phyloP scores from a whole-genome alignment of 1,140 invertebrate genomes.

The Tetramorium alpestre region DNA sequence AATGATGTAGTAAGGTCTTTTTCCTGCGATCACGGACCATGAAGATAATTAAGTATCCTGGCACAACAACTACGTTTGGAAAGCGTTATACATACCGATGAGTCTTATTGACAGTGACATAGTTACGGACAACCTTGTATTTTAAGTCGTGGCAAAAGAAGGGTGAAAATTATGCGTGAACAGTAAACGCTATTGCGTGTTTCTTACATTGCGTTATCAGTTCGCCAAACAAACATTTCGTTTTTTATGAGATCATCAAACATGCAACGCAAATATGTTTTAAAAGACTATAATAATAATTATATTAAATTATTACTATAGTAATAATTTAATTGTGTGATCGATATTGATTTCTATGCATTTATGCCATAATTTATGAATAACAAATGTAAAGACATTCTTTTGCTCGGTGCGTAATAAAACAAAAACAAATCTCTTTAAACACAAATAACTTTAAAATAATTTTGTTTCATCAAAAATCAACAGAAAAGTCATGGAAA shows the following conservation, averaged over 20 bases:
- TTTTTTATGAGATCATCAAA: background rate
- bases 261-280: background rate
- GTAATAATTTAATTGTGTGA: background rate
- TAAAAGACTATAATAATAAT: background rate
- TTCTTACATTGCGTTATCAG: conserved; percentile 10
- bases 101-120: conserved; percentile 83
- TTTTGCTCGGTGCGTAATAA: background rate
- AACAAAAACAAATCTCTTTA: background rate
- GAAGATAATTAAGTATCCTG: conserved; percentile 68
- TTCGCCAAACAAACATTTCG: conserved; percentile 30
- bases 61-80: conserved; percentile 79
- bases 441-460: background rate
- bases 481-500: background rate
- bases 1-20: conserved; percentile 31
- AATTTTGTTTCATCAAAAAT: background rate
- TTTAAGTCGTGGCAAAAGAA: conserved; percentile 57
- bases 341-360: background rate
- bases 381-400: background rate
- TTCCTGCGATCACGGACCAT: conserved; percentile 46
- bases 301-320: too few relatives aligned
- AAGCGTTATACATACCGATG: conserved; percentile 82
- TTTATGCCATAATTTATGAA: conserved; percentile 17
- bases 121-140: conserved; percentile 80
- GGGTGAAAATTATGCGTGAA: conserved; percentile 64
- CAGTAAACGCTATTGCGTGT: conserved; percentile 45